Base-by-base conservation (phyloP, 1,140 invertebrate genomes). In the Andricus grossulariae region DNA sequence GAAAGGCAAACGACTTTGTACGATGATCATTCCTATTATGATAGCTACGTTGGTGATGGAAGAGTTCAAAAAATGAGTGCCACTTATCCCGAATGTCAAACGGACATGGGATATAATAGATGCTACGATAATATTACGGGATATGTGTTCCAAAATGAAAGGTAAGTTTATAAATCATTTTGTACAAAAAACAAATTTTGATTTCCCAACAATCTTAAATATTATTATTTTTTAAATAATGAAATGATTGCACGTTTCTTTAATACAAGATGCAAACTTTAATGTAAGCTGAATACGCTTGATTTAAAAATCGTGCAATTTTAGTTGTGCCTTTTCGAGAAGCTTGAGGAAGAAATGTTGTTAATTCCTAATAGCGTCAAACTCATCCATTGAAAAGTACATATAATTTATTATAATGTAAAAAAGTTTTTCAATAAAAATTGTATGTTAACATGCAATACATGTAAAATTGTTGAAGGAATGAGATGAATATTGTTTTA, bases 1-100 rank as follows among this genome's bases (percentile, higher is more conserved):
- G 96, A 96, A 88, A 92, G 96, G 86, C 96, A 97, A 91, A 95
- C 93, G 79, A 96, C 95, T 72, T 89, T 96, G 80, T 96, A 96
- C 84, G 95, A 96, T 87, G 96, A 97, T 81, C 90, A 93, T 72
- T 91, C 90, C 52, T 86, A 88, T 74, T 88, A 87, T 70, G 88
- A 91, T 79, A 83, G 79, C 50, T 90, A 90, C 76, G 73, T 72
- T 75, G 88, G 80, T 72, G 84, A 90, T 57, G 79, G 82, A 25
- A 84, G 82, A 78, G 80, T 88, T 45, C 79, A 82, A 50, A 89
- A 89, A 84, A 89, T 91, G 84, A 88, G 85, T 80, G 85, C 86
- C 50, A 88, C 86, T 74, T 90, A 90, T 86, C 85, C 88, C 15
- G 88, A 91, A 83, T 88, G 84, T 76, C 87, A 89, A 74, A 88